Percentiles rank a stretch among this genome's conserved stretches.
Evolutionary conservation across 2,888 invertebrate genomes (phyloP).

Genomic region (Glyphotaelius pellucidus): DNA sequence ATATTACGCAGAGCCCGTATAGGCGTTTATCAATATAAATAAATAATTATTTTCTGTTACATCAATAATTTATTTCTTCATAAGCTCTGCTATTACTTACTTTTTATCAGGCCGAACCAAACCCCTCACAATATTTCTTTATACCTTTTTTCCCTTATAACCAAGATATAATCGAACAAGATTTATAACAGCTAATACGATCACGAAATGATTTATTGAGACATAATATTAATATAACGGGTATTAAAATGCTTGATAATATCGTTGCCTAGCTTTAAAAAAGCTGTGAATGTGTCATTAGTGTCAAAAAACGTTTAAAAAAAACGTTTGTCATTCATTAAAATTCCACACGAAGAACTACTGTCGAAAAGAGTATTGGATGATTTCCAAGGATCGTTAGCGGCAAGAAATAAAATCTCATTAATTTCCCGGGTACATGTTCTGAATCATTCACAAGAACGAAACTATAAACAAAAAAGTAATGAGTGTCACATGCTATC

Average conservation of each 20-base stretch:
- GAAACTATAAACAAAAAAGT: too few relatives aligned
- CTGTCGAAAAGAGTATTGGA: neutral
- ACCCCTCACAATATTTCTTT: neutral
- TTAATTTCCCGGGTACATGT: neutral
- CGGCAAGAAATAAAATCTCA: neutral
- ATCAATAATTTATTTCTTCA: neutral
- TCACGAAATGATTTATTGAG: neutral
- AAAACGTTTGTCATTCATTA: conserved; percentile 4
- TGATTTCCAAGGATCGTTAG: conserved; percentile 7
- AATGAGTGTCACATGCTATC: too few relatives aligned
- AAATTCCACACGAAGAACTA: neutral
- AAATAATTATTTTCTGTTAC: neutral
- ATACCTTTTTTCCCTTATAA: neutral
- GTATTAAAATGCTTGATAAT: neutral
- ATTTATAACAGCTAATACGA: neutral
- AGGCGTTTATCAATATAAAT: too few relatives aligned
- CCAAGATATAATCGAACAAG: neutral
- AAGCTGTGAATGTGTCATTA: neutral
- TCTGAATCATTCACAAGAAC: neutral
- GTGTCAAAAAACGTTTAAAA: neutral
- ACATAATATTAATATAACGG: neutral
- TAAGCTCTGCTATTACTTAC: neutral
- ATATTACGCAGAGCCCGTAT: too few relatives aligned
- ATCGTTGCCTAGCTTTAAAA: neutral
- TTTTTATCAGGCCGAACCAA: neutral